Conservation (phyloP, 2,888 invertebrate species). For the Panopea generosa region DNA sequence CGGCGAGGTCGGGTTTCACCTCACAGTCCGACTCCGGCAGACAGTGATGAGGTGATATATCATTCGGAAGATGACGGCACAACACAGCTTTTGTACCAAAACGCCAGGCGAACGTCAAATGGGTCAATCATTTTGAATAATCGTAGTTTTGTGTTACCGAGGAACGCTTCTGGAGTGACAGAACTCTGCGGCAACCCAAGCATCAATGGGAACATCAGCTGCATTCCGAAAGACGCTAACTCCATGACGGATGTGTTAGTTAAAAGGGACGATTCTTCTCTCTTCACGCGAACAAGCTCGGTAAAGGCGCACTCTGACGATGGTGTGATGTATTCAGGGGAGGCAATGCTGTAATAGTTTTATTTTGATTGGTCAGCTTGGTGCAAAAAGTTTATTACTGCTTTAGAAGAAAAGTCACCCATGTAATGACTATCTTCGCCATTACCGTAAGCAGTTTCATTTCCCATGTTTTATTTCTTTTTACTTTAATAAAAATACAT, state of each 20-base stretch:
- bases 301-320: slow-evolving; percentile 77
- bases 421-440: too few species aligned
- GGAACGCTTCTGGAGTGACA: slow-evolving; percentile 67
- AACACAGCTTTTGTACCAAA: slow-evolving; percentile 35
- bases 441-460: too few species aligned
- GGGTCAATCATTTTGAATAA: slow-evolving; percentile 58
- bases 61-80: slow-evolving; percentile 50
- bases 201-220: slow-evolving; percentile 8
- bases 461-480: too few species aligned
- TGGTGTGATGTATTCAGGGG: slow-evolving; percentile 74
- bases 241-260: slow-evolving; percentile 71
- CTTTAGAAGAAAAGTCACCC: too few species aligned
- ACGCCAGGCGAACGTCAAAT: slow-evolving; percentile 59
- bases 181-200: slow-evolving; percentile 28
- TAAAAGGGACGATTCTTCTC: slow-evolving; percentile 66
- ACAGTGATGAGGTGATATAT: slow-evolving; percentile 29
- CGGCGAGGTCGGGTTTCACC: slow-evolving; percentile 60
- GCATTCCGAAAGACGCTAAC: slow-evolving; percentile 65
- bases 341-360: slow-evolving; percentile 61
- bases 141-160: slow-evolving; percentile 51
- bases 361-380: too few species aligned
- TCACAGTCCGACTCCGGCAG: slow-evolving; percentile 29
- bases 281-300: slow-evolving; percentile 65
- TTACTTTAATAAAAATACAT: too few species aligned
- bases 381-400: too few species aligned